Conservation (phyloP, 1,140 invertebrate genomes). For the Trichonephila clavata region DNA sequence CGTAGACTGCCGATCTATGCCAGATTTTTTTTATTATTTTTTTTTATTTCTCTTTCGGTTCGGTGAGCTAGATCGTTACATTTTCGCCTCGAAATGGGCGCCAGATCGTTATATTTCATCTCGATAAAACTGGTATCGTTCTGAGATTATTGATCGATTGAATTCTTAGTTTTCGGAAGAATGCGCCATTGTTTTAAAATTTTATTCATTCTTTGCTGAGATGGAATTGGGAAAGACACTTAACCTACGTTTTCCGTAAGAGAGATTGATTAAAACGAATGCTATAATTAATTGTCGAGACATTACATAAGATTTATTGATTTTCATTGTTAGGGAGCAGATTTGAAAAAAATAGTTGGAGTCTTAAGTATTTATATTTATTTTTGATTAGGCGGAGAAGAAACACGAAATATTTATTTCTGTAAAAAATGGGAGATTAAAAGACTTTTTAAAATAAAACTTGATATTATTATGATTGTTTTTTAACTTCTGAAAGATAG, state of each 20-base stretch:
- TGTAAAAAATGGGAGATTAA: too few relatives aligned
- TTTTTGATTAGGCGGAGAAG: too few relatives aligned
- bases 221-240: conserved; percentile 7
- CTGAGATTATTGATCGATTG: conserved; percentile 7
- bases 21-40: not conserved
- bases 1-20: not conserved
- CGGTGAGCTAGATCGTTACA: conserved; percentile 13
- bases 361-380: too few relatives aligned
- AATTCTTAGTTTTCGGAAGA: conserved; percentile 29
- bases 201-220: conserved; percentile 18
- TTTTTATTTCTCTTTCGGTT: not conserved
- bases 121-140: conserved; percentile 38
- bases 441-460: too few relatives aligned
- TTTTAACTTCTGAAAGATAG: too few relatives aligned
- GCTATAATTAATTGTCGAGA: conserved; percentile 14
- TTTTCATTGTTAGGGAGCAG: not conserved
- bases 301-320: not conserved
- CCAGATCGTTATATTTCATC: conserved; percentile 38
- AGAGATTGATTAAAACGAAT: not conserved
- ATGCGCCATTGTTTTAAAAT: conserved; percentile 18
- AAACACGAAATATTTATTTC: too few relatives aligned
- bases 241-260: not conserved
- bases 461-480: too few relatives aligned
- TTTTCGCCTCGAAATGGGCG: conserved; percentile 33
- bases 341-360: too few relatives aligned